Evolutionary conservation across 2,888 invertebrate species (phyloP), one percentile per base, ranked within the genome.

Genomic region (Xanthia icteritia): DNA sequence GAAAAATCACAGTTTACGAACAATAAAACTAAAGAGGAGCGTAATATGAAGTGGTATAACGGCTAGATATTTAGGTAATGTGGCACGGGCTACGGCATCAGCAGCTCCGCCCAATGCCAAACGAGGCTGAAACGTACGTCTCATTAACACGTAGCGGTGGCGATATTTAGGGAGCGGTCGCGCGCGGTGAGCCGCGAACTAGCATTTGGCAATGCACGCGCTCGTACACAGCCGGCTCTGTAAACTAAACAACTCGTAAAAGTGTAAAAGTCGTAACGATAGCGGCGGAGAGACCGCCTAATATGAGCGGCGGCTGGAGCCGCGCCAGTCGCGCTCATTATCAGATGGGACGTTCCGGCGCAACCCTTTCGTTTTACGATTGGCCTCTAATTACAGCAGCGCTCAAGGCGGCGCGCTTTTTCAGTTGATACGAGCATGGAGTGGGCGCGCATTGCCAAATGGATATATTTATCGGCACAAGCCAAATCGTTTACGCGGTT

Each of bases 281-380:
- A 95, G 95, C 94, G 90, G 92, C 90, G 89, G 91, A 93, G 94
- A 92, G 95, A 92, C 91, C 90, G 93, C 94, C 96, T 95, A 95
- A 96, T 96, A 96, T 95, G 95, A 95, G 94, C 94, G 92, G 94
- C 93, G 92, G 93, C 93, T 96, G 96, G 96, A 96, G 93, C 93
- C 88, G 94, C 92, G 96, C 96, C 96, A 96, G 96, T 95, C 92
- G 91, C 91, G 92, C 96, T 96, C 95, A 96, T 96, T 96, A 96
- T 96, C 96, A 95, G 96, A 96, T 96, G 95, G 96, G 95, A 96
- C 95, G 93, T 94, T 94, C 92, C 92, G 91, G 93, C 90, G 90
- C 95, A 94, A 95, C 95, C 95, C 96, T 96, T 96, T 95, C 96
- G 95, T 95, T 96, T 96, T 96, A 96, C 96, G 96, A 96, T 96